These are phyloP conservation scores for Nephrotoma flavescens DNA, from an alignment of 2,888 invertebrate species.

Conservation along the genomic window DNA sequence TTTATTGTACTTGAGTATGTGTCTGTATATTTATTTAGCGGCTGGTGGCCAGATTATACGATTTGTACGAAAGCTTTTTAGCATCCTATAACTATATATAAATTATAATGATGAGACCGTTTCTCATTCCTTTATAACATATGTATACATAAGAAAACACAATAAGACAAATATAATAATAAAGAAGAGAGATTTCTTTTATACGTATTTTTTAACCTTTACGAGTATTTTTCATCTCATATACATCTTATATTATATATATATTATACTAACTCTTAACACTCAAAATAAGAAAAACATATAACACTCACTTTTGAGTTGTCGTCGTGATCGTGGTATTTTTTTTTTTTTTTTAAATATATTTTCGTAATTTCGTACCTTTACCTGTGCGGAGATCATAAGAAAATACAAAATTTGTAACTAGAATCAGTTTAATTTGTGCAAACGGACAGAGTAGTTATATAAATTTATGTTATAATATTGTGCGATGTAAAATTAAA, in stretches of 20 bases:
- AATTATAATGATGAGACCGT: background rate
- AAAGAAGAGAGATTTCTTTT: background rate
- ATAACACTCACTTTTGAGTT: background rate
- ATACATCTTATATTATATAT: too few relatives aligned
- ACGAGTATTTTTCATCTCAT: background rate
- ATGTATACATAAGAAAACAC: background rate
- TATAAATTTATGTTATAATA: background rate
- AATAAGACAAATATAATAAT: background rate
- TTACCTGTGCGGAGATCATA: background rate
- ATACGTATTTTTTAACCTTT: background rate
- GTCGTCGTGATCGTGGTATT: background rate
- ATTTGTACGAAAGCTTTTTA: background rate
- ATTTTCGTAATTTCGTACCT: background rate
- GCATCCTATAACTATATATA: background rate
- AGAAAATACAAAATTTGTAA: background rate
- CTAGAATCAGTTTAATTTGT: background rate
- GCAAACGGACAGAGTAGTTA: background rate
- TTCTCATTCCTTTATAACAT: background rate
- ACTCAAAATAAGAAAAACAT: background rate
- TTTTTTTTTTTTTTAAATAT: background rate
- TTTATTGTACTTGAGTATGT: background rate
- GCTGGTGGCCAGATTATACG: background rate
- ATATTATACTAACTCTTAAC: background rate
- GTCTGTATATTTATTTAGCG: background rate
- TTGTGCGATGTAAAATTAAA: background rate